phyloP scores from a whole-genome alignment of 2,113 vertebrate genomes.

The Trichechus manatus region DNA sequence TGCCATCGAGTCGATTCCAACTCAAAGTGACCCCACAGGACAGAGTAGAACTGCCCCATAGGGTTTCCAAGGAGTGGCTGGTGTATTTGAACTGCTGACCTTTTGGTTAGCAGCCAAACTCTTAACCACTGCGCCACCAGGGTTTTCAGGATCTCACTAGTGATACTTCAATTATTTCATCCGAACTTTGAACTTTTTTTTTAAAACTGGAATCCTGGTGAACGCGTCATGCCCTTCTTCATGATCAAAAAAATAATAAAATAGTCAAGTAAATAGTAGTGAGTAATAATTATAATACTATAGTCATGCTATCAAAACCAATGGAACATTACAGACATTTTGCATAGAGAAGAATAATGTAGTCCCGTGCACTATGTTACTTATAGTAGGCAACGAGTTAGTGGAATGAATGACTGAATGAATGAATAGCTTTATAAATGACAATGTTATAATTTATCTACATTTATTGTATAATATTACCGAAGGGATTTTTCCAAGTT shows the following conservation, averaged over 20 bases:
- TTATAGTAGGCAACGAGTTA: not conserved
- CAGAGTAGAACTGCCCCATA: too few species aligned
- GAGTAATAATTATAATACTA: constrained; percentile 39
- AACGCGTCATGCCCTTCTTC: not conserved
- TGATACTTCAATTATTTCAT: not conserved
- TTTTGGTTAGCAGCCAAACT: too few species aligned
- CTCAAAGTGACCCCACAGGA: too few species aligned
- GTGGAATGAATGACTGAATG: not conserved
- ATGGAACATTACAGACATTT: not conserved
- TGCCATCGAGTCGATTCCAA: too few species aligned
- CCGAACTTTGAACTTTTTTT: constrained; percentile 1
- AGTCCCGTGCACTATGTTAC: not conserved
- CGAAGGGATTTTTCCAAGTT: constrained; percentile 23
- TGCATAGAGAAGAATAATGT: not conserved
- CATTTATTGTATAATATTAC: constrained; percentile 2
- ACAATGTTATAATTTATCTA: not conserved
- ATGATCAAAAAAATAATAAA: not conserved
- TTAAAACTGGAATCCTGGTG: constrained; percentile 9
- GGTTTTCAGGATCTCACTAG: not conserved
- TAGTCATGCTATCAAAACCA: not conserved
- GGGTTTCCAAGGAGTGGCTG: too few species aligned
- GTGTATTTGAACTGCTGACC: too few species aligned
- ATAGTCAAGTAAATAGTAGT: not conserved
- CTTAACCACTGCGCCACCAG: too few species aligned
- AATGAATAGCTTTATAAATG: not conserved